Conservation (phyloP, 2,888 invertebrate genomes). For the Himalopsyche anomala region DNA sequence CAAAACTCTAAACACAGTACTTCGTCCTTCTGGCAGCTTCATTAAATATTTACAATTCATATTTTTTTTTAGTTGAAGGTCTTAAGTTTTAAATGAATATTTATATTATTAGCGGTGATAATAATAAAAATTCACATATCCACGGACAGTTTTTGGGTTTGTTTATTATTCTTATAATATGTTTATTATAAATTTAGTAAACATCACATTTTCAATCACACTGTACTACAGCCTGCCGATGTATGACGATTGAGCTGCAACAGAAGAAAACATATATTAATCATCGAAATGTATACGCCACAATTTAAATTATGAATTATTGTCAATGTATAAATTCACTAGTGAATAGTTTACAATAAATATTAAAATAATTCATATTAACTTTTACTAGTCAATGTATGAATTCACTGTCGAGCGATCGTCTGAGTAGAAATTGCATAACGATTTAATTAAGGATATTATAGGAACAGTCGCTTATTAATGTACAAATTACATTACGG, state of each 20-base stretch:
- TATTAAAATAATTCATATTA: too few species aligned
- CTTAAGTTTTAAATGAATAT: not conserved
- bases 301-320: too few species aligned
- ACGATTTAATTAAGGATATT: too few species aligned
- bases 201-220: constrained; percentile 8
- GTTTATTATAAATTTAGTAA: not conserved
- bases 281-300: too few species aligned
- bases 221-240: not conserved
- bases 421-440: too few species aligned
- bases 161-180: constrained; percentile 5
- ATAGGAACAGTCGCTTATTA: too few species aligned
- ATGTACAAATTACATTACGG: too few species aligned
- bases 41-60: constrained; percentile 14
- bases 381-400: too few species aligned
- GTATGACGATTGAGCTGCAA: not conserved
- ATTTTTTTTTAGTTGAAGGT: not conserved
- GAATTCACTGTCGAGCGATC: too few species aligned
- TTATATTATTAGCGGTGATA: not conserved
- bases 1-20: not conserved
- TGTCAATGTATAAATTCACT: too few species aligned
- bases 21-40: constrained; percentile 7
- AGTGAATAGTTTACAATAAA: too few species aligned
- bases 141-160: not conserved
- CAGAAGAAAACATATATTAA: not conserved
- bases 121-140: not conserved